Evolutionary conservation across 1,140 invertebrate species (phyloP).

Genomic region (Bicyclus anynana): DNA sequence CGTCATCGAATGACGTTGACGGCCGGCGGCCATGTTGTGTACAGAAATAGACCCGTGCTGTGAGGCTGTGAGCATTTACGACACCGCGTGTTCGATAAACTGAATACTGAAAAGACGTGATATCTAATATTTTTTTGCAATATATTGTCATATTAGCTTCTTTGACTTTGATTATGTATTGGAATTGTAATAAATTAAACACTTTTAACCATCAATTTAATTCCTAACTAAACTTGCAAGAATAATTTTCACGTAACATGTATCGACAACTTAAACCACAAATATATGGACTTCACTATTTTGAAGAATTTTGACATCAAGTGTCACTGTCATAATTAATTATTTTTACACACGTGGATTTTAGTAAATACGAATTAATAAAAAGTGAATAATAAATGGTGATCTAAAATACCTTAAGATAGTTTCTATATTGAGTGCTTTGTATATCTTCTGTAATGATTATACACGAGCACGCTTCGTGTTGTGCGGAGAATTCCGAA

Average conservation of each 20-base stretch:
- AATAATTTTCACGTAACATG: background rate
- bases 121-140: too few relatives aligned
- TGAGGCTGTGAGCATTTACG: too few relatives aligned
- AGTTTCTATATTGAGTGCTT: too few relatives aligned
- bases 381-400: background rate
- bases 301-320: background rate
- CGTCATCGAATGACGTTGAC: background rate
- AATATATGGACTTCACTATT: background rate
- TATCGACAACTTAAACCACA: background rate
- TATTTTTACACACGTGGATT: background rate
- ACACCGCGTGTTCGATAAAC: background rate
- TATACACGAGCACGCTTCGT: background rate
- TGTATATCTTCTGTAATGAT: background rate
- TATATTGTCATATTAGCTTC: too few relatives aligned
- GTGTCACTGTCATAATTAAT: background rate
- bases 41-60: background rate
- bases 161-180: too few relatives aligned
- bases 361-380: background rate
- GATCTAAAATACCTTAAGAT: too few relatives aligned
- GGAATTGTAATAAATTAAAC: too few relatives aligned
- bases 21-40: constrained; percentile 17
- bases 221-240: too few relatives aligned
- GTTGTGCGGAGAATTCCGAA: constrained; percentile 7
- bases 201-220: too few relatives aligned
- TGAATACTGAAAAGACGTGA: background rate